Conservation (phyloP, 2,113 vertebrate genomes). For the Onychostruthus taczanowskii region DNA sequence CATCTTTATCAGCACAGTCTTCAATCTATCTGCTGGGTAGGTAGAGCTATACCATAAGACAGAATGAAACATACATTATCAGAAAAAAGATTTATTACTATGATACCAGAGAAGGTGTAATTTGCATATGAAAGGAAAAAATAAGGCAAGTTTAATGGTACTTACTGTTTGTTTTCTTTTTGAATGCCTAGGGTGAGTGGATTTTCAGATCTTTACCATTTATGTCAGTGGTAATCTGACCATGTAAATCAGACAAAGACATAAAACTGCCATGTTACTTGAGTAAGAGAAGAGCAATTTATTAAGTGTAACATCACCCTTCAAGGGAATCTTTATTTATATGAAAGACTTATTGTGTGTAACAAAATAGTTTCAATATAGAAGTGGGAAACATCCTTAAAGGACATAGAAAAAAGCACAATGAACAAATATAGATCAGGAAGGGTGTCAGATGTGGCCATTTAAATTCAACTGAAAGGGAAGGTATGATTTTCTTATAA, state of each 20-base stretch:
- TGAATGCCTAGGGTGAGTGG: neutral
- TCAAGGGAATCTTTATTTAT: neutral
- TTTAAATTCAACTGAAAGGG: neutral
- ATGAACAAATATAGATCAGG: neutral
- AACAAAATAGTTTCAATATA: neutral
- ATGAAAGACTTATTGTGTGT: neutral
- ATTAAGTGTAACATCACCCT: neutral
- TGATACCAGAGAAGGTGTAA: neutral
- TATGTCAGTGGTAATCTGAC: neutral
- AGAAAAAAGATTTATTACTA: neutral
- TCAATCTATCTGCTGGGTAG: neutral
- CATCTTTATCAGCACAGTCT: neutral
- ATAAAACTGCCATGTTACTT: neutral
- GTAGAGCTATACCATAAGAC: neutral
- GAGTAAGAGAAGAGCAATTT: neutral
- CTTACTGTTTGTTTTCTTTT: neutral
- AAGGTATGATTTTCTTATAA: neutral
- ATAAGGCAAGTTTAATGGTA: neutral
- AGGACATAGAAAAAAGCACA: neutral
- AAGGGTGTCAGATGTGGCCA: neutral
- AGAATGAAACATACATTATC: neutral
- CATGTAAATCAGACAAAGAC: neutral
- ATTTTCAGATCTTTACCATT: neutral
- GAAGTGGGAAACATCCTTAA: neutral
- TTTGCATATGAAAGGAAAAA: conserved; percentile 37